Conservation (phyloP, 2,113 vertebrate genomes). For the Eulemur macaco region DNA sequence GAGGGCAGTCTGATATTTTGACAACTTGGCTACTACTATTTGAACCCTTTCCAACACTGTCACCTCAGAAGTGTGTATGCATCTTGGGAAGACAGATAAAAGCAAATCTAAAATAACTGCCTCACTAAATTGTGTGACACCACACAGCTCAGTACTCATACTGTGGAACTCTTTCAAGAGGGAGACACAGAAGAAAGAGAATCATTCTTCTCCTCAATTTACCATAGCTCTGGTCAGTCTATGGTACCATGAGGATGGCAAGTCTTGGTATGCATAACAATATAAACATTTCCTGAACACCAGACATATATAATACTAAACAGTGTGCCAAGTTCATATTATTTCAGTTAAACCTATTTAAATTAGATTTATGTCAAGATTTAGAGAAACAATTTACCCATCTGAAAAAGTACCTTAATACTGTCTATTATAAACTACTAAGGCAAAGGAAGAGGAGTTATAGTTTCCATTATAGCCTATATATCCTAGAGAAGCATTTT, state of each 20-base stretch:
- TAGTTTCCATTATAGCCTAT: neutral
- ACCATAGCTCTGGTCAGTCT: neutral
- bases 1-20: neutral
- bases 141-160: rapidly evolving
- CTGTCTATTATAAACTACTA: neutral
- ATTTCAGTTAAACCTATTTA: neutral
- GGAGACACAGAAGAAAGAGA: neutral
- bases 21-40: neutral
- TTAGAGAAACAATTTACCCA: neutral
- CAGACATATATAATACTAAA: neutral
- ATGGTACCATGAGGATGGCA: neutral
- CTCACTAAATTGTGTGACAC: neutral
- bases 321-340: neutral
- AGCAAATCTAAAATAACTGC: neutral
- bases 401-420: neutral
- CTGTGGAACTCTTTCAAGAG: neutral
- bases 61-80: neutral
- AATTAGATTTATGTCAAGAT: neutral
- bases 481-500: neutral
- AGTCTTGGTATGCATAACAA: neutral
- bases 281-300: no score
- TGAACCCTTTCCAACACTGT: neutral
- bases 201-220: neutral
- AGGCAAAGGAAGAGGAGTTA: neutral
- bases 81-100: neutral